Evolutionary conservation across 2,797 vertebrate species (phyloP).

Genomic region (Pseudomugil tenellus): DNA sequence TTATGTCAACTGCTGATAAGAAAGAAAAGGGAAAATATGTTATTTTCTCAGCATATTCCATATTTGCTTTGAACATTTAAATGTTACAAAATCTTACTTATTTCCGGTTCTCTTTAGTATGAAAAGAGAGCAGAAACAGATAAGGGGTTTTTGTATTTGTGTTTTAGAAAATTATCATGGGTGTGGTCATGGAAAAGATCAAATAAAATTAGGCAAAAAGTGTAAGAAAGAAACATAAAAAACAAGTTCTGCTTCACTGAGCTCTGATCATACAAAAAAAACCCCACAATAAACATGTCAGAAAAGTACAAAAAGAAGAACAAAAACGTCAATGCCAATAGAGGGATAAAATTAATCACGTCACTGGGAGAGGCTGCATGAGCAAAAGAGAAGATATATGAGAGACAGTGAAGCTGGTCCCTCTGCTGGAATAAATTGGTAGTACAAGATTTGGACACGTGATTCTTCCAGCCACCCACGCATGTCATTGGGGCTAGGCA

Average conservation of each 20-base stretch:
- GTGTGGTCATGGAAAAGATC: neutral
- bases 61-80: too few species aligned
- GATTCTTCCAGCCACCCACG: slow-evolving; percentile 45
- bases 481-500: slow-evolving; percentile 66
- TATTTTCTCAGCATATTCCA: too few species aligned
- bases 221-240: neutral
- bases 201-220: neutral
- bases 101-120: too few species aligned
- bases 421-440: slow-evolving; percentile 76
- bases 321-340: neutral
- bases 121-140: neutral
- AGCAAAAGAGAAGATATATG: slow-evolving; percentile 29
- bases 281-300: slow-evolving; percentile 3
- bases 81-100: too few species aligned
- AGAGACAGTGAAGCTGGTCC: slow-evolving; percentile 72
- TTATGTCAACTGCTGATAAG: neutral
- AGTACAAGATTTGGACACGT: slow-evolving; percentile 68
- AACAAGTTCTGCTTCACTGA: neutral
- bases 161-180: neutral
- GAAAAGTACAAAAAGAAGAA: slow-evolving; percentile 7
- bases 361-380: slow-evolving; percentile 18
- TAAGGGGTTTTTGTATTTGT: too few species aligned
- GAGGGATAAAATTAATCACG: slow-evolving; percentile 11
- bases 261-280: neutral
- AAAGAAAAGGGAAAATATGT: too few species aligned